Conservation (phyloP, 2,113 vertebrate species). For the Dasyurus viverrinus region DNA sequence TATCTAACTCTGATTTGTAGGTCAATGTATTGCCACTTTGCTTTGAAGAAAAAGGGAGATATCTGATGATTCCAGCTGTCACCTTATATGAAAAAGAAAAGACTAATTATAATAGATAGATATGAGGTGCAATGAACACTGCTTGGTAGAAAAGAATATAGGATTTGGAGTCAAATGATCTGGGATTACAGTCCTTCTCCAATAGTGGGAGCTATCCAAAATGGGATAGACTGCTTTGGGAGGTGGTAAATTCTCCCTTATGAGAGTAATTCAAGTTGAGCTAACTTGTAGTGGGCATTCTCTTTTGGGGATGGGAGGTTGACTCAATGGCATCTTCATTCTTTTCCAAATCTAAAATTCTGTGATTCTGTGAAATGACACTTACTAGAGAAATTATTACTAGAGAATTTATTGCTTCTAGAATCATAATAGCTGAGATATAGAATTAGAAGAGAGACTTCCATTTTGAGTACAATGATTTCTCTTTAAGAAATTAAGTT, state of each 20-base stretch:
- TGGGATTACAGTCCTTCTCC: background rate
- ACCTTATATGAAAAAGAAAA: conserved; percentile 53
- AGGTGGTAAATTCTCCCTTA: background rate
- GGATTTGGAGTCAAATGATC: background rate
- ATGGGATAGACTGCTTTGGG: background rate
- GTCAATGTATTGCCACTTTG: conserved; percentile 50
- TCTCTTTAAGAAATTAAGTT: background rate
- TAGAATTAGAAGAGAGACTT: background rate
- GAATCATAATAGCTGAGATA: background rate
- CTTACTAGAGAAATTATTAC: background rate
- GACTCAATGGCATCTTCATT: background rate
- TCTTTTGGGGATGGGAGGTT: background rate
- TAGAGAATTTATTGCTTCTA: background rate
- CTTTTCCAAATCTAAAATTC: background rate
- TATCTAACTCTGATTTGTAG: conserved; percentile 65
- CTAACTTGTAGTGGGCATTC: background rate
- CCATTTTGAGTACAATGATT: background rate
- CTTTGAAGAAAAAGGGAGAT: conserved; percentile 64
- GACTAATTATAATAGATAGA: conserved; percentile 31
- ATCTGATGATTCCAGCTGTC: conserved; percentile 46
- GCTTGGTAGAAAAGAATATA: background rate
- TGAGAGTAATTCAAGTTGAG: background rate
- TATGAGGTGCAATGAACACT: background rate
- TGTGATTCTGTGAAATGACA: background rate
- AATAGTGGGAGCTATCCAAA: background rate